These are phyloP conservation scores for Monochamus alternatus DNA, from an alignment of 2,888 invertebrate genomes.

Conservation along the genomic window DNA sequence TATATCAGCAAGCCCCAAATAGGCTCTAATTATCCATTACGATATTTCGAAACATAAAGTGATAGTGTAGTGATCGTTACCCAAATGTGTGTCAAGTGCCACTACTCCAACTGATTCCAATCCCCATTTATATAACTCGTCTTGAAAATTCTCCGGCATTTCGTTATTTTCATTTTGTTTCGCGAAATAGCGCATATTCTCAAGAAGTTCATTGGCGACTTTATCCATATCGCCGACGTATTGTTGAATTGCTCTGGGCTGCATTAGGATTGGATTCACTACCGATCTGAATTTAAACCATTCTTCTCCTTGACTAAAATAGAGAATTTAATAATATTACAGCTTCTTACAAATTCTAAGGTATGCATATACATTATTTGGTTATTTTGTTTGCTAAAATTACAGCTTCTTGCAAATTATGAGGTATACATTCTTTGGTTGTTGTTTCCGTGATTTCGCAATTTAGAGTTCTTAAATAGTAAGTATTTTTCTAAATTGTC, in stretches of 20 bases:
- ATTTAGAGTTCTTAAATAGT: no score
- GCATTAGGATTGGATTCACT: slow-evolving; percentile 74
- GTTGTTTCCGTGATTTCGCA: no score
- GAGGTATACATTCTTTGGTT: no score
- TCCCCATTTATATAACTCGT: slow-evolving; percentile 77
- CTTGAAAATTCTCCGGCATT: slow-evolving; percentile 69
- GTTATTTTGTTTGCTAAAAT: no score
- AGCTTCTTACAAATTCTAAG: no score
- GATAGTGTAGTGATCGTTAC: slow-evolving; percentile 42
- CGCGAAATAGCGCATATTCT: slow-evolving; percentile 52
- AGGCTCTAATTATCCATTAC: no score
- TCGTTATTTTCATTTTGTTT: slow-evolving; percentile 49
- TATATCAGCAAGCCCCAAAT: no score
- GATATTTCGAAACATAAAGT: no score
- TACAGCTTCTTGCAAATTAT: no score
- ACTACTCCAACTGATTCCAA: slow-evolving; percentile 73
- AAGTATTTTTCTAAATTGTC: no score
- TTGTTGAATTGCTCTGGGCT: slow-evolving; percentile 67
- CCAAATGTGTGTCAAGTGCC: slow-evolving; percentile 66
- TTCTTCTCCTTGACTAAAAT: slow-evolving; percentile 72
- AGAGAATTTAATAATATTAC: not conserved
- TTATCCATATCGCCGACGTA: slow-evolving; percentile 62
- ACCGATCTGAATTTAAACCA: slow-evolving; percentile 73
- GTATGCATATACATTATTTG: no score
- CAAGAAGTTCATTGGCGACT: slow-evolving; percentile 61